Evolutionary conservation across 2,888 invertebrate species (phyloP).

Genomic region (Napeogenes sylphis): DNA sequence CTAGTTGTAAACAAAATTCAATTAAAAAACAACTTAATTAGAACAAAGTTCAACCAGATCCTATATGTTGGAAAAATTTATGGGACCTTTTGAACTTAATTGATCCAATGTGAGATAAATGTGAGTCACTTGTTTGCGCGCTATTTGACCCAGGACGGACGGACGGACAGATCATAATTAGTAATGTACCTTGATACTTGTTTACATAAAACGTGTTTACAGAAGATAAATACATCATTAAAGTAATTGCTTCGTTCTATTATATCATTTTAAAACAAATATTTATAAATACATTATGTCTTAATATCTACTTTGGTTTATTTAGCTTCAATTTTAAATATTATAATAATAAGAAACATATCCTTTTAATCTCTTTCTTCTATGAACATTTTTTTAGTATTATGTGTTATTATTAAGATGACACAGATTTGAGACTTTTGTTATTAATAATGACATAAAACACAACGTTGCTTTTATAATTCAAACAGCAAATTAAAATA

Average conservation of each 20-base stretch:
- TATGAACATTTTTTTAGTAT: too few relatives aligned
- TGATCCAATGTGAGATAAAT: conserved; percentile 9
- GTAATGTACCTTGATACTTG: conserved; percentile 30
- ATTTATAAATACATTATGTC: background rate
- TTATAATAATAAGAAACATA: too few relatives aligned
- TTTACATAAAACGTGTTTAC: conserved; percentile 21
- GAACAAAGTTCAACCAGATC: background rate
- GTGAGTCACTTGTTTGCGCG: conserved; percentile 25
- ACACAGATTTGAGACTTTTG: too few relatives aligned
- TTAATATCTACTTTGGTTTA: too few relatives aligned
- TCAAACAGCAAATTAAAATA: too few relatives aligned
- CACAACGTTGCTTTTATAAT: too few relatives aligned
- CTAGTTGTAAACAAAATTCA: too few relatives aligned
- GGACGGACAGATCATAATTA: conserved; percentile 21
- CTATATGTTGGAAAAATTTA: conserved; percentile 4
- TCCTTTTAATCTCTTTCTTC: too few relatives aligned
- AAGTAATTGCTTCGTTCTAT: conserved; percentile 3
- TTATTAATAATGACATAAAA: too few relatives aligned
- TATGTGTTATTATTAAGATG: too few relatives aligned
- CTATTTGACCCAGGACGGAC: conserved; percentile 24
- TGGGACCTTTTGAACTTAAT: conserved; percentile 5
- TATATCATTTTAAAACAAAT: background rate
- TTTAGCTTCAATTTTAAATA: too few relatives aligned
- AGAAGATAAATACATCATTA: conserved; percentile 10
- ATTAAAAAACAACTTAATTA: too few relatives aligned